Percentiles rank a stretch among this genome's conserved stretches.
These are phyloP conservation scores for Montipora efflorescens DNA, from an alignment of 64 coral and sea anemone species.

Conservation along the genomic window DNA sequence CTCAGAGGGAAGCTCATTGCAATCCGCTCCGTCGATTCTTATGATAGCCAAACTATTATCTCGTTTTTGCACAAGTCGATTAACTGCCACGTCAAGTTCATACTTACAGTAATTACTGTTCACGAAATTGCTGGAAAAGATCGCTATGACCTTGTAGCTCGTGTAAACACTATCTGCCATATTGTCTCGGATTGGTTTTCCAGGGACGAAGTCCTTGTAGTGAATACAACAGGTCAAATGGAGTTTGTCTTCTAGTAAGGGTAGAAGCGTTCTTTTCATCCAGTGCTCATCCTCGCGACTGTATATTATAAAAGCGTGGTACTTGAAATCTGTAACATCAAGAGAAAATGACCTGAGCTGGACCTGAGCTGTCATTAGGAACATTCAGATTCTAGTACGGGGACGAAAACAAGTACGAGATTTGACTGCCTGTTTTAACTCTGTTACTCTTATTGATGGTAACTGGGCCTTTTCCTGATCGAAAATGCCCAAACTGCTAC, in stretches of 20 bases:
- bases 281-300: slow-evolving; percentile 10
- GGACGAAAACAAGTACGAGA: too few species aligned
- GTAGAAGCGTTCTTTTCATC: slow-evolving; percentile 1
- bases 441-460: too few species aligned
- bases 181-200: slow-evolving; percentile 17
- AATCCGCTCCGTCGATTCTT: slow-evolving; percentile 50
- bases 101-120: slow-evolving; percentile 41
- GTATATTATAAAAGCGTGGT: slow-evolving; percentile 58
- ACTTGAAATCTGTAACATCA: neutral
- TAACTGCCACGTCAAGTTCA: slow-evolving; percentile 34
- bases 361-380: too few species aligned
- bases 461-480: too few species aligned
- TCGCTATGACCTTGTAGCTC: slow-evolving; percentile 63
- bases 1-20: neutral
- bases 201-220: slow-evolving; percentile 59
- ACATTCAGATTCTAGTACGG: too few species aligned
- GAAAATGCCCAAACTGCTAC: too few species aligned
- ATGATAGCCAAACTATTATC: slow-evolving; percentile 32
- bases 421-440: too few species aligned
- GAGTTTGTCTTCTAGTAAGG: slow-evolving; percentile 14
- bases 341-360: too few species aligned
- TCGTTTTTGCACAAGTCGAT: neutral
- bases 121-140: slow-evolving; percentile 63
- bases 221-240: slow-evolving; percentile 56
- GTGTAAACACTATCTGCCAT: slow-evolving; percentile 61